Conservation (phyloP, 2,888 invertebrate genomes). For the Nycteola revayana region DNA sequence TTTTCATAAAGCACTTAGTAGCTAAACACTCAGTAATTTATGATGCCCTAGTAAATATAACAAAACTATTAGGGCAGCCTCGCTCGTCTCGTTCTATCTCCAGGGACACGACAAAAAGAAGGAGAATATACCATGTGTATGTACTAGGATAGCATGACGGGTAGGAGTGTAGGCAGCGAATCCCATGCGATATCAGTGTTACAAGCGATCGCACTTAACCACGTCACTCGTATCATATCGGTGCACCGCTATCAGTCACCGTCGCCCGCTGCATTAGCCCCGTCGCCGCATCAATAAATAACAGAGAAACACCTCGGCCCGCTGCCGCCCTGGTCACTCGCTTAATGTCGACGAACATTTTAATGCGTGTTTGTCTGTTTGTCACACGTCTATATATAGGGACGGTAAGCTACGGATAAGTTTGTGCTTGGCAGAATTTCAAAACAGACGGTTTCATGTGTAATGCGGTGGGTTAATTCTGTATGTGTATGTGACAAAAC, state of each 20-base stretch:
- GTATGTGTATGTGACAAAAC: too few species aligned
- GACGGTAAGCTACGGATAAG: conserved; percentile 16
- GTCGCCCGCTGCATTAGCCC: conserved; percentile 75
- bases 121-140: conserved; percentile 25
- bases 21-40: too few species aligned
- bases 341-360: conserved; percentile 50
- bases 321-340: conserved; percentile 61
- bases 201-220: conserved; percentile 80
- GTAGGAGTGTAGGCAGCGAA: conserved; percentile 54
- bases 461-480: too few species aligned
- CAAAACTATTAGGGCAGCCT: conserved; percentile 16
- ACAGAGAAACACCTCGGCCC: conserved; percentile 57
- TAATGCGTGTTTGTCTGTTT: conserved; percentile 41
- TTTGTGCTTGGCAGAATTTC: conserved; percentile 29
- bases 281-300: conserved; percentile 74
- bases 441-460: conserved; percentile 5
- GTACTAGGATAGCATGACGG: conserved; percentile 53
- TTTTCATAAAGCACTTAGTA: too few species aligned
- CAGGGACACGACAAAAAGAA: conserved; percentile 27
- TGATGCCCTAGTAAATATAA: conserved; percentile 19
- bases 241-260: conserved; percentile 75
- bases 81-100: conserved; percentile 25
- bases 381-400: conserved; percentile 23
- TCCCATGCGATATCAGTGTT: conserved; percentile 62
- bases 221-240: conserved; percentile 73